These are phyloP conservation scores for Ametastegia equiseti DNA, from an alignment of 2,888 invertebrate species.

Conservation along the genomic window DNA sequence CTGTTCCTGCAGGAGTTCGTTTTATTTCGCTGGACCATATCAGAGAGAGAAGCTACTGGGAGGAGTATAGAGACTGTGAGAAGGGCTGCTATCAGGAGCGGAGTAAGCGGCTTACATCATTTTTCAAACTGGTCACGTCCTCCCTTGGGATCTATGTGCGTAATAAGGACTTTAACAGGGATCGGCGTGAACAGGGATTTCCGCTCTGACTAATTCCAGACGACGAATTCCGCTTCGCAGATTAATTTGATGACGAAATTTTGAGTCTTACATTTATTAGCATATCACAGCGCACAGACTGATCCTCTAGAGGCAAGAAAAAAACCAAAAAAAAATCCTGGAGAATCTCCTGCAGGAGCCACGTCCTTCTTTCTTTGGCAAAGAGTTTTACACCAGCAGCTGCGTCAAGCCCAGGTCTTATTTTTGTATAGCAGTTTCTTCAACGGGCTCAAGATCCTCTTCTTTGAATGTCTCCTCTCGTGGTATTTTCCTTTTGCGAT, in stretches of 20 bases:
- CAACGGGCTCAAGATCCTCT: too few relatives aligned
- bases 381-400: too few relatives aligned
- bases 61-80: not conserved
- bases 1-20: constrained; percentile 7
- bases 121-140: constrained; percentile 46
- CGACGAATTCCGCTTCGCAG: not conserved
- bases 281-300: too few relatives aligned
- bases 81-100: constrained; percentile 34
- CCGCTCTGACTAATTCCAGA: not conserved
- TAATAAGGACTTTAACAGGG: constrained; percentile 32
- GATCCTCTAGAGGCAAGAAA: too few relatives aligned
- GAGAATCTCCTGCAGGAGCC: too few relatives aligned
- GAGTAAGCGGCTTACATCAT: constrained; percentile 48
- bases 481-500: too few relatives aligned
- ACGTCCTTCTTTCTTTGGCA: too few relatives aligned
- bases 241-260: not conserved
- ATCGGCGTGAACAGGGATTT: constrained; percentile 5
- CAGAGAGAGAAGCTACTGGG: not conserved
- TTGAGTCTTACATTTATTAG: not conserved
- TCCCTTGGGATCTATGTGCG: constrained; percentile 35
- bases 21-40: not conserved
- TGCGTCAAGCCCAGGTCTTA: too few relatives aligned
- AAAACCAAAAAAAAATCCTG: too few relatives aligned
- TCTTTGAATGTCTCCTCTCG: too few relatives aligned
- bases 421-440: too few relatives aligned